phyloP scores from a whole-genome alignment of 1,140 invertebrate species.

The Armadillidium nasatum region DNA sequence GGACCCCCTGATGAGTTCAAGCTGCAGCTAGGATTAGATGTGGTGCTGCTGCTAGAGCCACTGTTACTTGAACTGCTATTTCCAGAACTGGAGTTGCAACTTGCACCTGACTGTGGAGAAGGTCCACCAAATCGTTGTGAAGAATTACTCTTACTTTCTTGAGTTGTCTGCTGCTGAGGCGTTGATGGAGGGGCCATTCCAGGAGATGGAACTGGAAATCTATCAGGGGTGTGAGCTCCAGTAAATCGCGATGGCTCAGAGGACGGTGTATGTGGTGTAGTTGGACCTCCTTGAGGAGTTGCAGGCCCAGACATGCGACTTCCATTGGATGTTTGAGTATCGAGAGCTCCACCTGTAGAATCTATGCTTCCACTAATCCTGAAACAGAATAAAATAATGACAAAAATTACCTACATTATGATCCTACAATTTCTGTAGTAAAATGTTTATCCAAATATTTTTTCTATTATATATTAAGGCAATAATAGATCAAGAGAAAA shows the following conservation, averaged over 20 bases:
- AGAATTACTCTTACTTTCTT: slow-evolving; percentile 16
- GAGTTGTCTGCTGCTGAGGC: slow-evolving; percentile 33
- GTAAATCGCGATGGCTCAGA: slow-evolving; percentile 37
- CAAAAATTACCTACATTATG: neutral
- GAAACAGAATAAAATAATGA: neutral
- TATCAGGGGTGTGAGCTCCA: slow-evolving; percentile 42
- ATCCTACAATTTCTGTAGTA: too few relatives aligned
- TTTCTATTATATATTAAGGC: too few relatives aligned
- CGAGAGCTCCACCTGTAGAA: slow-evolving; percentile 19
- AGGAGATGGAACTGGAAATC: slow-evolving; percentile 37
- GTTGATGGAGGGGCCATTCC: slow-evolving; percentile 33
- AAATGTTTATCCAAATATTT: too few relatives aligned
- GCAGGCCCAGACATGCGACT: slow-evolving; percentile 34
- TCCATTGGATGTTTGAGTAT: slow-evolving; percentile 28
- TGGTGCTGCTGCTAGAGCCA: slow-evolving; percentile 36
- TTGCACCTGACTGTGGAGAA: slow-evolving; percentile 22
- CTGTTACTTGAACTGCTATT: slow-evolving; percentile 28
- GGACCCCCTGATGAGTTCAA: slow-evolving; percentile 37
- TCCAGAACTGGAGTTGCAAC: neutral
- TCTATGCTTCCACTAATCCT: neutral
- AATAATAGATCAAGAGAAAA: too few relatives aligned
- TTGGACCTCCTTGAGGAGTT: slow-evolving; percentile 42
- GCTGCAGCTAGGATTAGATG: slow-evolving; percentile 29
- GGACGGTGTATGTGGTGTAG: slow-evolving; percentile 37
- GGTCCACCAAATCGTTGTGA: slow-evolving; percentile 13